phyloP scores from a whole-genome alignment of 2,113 vertebrate genomes.

The Asarcornis scutulata region DNA sequence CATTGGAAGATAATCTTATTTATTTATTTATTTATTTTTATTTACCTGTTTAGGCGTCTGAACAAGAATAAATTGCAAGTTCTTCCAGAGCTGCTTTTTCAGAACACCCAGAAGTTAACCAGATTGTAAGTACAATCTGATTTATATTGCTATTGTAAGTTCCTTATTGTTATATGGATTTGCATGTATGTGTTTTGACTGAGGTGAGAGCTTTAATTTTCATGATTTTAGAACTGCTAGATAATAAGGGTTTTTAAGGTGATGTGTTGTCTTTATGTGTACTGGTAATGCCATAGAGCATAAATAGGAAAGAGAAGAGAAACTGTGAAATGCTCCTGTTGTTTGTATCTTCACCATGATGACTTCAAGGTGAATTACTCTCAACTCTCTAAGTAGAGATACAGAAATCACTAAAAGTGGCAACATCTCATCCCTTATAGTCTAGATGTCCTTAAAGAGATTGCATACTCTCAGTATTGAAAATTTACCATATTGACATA shows the following conservation, averaged over 20 bases:
- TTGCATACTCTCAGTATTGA: background rate
- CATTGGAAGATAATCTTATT: background rate
- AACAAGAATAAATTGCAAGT: conserved; percentile 97
- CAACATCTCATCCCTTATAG: background rate
- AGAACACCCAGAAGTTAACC: conserved; percentile 93
- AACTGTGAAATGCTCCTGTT: background rate
- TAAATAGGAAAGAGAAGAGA: background rate
- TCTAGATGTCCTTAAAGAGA: background rate
- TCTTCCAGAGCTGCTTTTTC: conserved; percentile 97
- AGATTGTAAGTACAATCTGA: conserved; percentile 89
- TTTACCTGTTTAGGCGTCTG: conserved; percentile 82
- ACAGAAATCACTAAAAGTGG: background rate
- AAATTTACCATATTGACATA: background rate
- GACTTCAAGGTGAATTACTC: background rate
- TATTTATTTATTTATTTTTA: background rate
- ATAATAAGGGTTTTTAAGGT: background rate
- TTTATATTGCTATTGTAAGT: background rate
- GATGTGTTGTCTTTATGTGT: background rate
- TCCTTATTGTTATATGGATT: background rate
- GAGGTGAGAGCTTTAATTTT: background rate
- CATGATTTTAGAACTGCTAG: background rate
- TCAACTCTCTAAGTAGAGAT: background rate
- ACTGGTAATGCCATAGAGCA: background rate
- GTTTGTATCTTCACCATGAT: background rate
- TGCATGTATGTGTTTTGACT: background rate